These are phyloP conservation scores for Barnardius zonarius DNA, from an alignment of 2,113 vertebrate species.

Conservation along the genomic window DNA sequence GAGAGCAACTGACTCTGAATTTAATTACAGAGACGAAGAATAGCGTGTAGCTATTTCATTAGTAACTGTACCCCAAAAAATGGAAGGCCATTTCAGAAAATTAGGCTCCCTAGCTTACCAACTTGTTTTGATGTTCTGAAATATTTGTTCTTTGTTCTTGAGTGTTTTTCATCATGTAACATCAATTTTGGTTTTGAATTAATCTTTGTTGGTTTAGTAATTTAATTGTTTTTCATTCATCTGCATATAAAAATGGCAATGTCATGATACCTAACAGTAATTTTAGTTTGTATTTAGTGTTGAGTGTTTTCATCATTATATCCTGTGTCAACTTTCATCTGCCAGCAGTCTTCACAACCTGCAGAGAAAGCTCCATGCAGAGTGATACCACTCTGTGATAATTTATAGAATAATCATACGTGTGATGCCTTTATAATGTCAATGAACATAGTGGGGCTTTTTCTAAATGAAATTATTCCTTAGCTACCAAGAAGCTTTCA, in stretches of 20 bases:
- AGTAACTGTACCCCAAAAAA: background rate
- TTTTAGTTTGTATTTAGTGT: background rate
- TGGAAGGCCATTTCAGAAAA: slow-evolving; percentile 1
- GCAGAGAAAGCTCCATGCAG: background rate
- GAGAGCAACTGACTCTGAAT: background rate
- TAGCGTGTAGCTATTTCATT: background rate
- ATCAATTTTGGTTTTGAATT: background rate
- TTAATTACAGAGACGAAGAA: background rate
- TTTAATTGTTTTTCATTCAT: background rate
- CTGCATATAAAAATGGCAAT: background rate
- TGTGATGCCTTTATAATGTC: background rate
- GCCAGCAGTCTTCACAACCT: background rate
- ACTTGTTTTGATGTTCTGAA: background rate
- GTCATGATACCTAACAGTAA: background rate
- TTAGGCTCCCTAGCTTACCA: background rate
- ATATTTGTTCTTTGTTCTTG: background rate
- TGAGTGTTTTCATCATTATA: background rate
- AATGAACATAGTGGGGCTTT: background rate
- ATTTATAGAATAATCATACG: background rate
- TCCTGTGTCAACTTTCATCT: background rate
- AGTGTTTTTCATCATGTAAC: background rate
- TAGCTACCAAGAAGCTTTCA: background rate
- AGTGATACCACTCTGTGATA: background rate
- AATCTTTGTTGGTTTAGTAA: background rate
- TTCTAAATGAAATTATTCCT: background rate